Percentiles rank a stretch among this genome's conserved stretches.
Conservation (phyloP, 2,797 vertebrate species). For the Paguma larvata region DNA sequence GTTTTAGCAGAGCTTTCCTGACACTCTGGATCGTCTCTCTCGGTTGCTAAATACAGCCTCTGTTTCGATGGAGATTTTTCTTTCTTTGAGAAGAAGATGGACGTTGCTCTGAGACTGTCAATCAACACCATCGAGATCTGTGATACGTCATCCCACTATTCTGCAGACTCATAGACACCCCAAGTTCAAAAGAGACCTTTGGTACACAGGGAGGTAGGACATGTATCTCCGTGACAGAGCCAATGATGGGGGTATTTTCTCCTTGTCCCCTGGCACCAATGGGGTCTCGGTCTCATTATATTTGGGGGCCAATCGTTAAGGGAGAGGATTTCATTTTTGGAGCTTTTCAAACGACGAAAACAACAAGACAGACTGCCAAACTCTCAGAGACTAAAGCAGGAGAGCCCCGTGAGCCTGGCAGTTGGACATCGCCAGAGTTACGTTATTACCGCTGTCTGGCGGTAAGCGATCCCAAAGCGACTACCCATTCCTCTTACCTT, state of each 20-base stretch:
- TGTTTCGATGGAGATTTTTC: not conserved
- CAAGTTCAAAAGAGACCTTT: constrained; percentile 39
- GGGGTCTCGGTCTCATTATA: not conserved
- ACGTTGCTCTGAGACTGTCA: constrained; percentile 4
- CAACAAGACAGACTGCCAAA: constrained; percentile 28
- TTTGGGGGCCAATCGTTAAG: not conserved
- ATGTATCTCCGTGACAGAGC: not conserved
- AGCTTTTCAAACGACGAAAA: constrained; percentile 47
- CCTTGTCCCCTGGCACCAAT: not conserved
- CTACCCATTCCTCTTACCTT: constrained; percentile 91
- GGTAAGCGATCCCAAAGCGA: constrained; percentile 21
- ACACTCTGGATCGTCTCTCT: constrained; percentile 51
- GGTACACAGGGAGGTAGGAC: not conserved
- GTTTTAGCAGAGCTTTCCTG: constrained; percentile 23
- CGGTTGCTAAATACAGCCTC: constrained; percentile 19
- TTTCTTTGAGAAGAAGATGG: constrained; percentile 40
- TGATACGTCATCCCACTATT: constrained; percentile 16
- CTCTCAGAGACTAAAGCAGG: not conserved
- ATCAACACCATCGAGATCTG: constrained; percentile 6
- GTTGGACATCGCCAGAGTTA: not conserved
- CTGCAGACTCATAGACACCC: not conserved
- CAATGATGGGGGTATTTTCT: not conserved
- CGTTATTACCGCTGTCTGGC: constrained; percentile 43
- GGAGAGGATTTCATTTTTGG: constrained; percentile 27
- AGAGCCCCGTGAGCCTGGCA: not conserved